Conservation (phyloP, 2,797 vertebrate genomes). For the Poecilia gillii region DNA sequence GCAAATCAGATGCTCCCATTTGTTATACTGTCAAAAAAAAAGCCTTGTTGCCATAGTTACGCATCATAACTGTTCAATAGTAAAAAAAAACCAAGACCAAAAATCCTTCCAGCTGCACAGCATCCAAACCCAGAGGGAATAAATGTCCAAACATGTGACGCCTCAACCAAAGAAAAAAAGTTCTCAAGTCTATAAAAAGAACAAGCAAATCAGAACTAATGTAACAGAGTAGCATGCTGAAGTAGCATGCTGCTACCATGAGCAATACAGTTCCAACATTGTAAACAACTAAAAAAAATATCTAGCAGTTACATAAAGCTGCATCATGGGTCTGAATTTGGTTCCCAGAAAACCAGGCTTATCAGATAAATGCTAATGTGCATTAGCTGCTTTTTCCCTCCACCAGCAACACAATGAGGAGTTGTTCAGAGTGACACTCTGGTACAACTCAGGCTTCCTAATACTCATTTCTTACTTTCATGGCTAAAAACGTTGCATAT, state of each 20-base stretch:
- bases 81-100: background rate
- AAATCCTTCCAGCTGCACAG: background rate
- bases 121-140: background rate
- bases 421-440: constrained; percentile 26
- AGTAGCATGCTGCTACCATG: too few relatives aligned
- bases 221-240: too few relatives aligned
- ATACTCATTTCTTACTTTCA: background rate
- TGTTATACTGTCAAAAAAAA: background rate
- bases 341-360: constrained; percentile 13
- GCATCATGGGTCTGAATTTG: constrained; percentile 8
- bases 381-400: background rate
- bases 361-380: constrained; percentile 24
- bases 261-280: background rate
- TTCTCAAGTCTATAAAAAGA: background rate
- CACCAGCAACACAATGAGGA: constrained; percentile 13
- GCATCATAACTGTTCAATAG: background rate
- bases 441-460: background rate
- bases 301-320: constrained; percentile 14
- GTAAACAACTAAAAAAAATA: background rate
- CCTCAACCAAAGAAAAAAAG: background rate
- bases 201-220: background rate
- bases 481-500: background rate
- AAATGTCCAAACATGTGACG: background rate
- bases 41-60: background rate
- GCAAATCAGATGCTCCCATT: background rate